A percentile compares a stretch with the other conserved stretches of the same genome.
Conservation (phyloP, 1,140 invertebrate genomes). For the Goniozus legneri region DNA sequence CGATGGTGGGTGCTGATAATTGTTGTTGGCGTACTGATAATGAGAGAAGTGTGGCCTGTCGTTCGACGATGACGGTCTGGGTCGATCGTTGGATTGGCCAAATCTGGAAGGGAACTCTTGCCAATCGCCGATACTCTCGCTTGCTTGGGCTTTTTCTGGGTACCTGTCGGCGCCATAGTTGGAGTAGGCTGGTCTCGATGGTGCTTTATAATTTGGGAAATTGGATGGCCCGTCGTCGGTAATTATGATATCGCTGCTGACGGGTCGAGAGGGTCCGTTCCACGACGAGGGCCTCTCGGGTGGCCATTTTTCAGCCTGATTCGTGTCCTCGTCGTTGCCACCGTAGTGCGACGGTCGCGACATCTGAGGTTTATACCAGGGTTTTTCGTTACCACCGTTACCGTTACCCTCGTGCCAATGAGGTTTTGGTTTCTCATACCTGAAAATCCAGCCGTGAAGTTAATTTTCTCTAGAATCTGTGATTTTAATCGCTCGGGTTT, state of each 20-base stretch:
- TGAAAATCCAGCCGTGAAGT: constrained; percentile 11
- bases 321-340: constrained; percentile 30
- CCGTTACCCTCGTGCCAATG: constrained; percentile 30
- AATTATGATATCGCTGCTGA: constrained; percentile 59
- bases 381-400: constrained; percentile 42
- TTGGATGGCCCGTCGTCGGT: constrained; percentile 66
- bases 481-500: too few relatives aligned
- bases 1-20: constrained; percentile 49
- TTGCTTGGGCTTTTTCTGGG: constrained; percentile 26
- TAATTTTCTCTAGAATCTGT: background rate
- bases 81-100: constrained; percentile 23
- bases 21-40: constrained; percentile 41
- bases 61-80: constrained; percentile 22
- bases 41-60: constrained; percentile 44
- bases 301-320: constrained; percentile 48
- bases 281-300: constrained; percentile 38
- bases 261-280: constrained; percentile 23
- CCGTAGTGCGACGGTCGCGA: constrained; percentile 29
- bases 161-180: constrained; percentile 42
- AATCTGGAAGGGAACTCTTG: constrained; percentile 36
- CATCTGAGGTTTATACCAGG: constrained; percentile 31
- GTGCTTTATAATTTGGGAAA: constrained; percentile 55
- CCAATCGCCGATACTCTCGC: constrained; percentile 31
- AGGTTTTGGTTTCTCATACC: constrained; percentile 46
- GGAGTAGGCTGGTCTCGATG: constrained; percentile 27